These are phyloP conservation scores for Peromyscus eremicus DNA, from an alignment of 2,797 vertebrate species.

Conservation along the genomic window DNA sequence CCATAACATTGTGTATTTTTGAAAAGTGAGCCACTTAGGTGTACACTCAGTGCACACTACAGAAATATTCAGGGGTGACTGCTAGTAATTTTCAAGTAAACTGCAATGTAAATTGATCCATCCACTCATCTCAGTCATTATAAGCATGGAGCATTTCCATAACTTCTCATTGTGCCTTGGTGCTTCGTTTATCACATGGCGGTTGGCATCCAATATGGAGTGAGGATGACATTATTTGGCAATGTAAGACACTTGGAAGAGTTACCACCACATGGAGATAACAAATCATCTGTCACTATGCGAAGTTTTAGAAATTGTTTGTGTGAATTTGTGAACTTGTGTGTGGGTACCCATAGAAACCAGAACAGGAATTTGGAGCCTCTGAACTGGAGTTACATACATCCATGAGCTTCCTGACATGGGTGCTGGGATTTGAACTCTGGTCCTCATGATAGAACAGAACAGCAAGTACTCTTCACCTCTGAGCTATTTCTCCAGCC, in stretches of 20 bases:
- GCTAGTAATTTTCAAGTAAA: background rate
- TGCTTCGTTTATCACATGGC: background rate
- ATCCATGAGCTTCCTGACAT: background rate
- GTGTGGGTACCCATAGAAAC: background rate
- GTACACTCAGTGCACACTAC: background rate
- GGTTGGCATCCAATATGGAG: background rate
- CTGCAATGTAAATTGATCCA: accelerated
- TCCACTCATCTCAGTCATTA: background rate
- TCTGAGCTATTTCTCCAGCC: background rate
- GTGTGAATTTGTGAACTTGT: background rate
- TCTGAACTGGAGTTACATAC: background rate
- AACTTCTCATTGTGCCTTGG: background rate
- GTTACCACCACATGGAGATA: too few relatives aligned
- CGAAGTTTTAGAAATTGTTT: background rate
- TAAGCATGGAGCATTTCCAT: background rate
- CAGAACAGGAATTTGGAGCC: background rate
- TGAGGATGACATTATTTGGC: background rate
- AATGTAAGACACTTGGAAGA: background rate
- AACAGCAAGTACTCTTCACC: background rate
- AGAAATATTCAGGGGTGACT: background rate
- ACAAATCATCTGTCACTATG: background rate
- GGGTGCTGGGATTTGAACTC: background rate
- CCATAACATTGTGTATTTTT: background rate
- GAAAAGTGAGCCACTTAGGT: background rate
- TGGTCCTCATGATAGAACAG: background rate